Conservation (phyloP, 37 sponge, comb jelly and placozoan genomes). For the Aplysina aerophoba region DNA sequence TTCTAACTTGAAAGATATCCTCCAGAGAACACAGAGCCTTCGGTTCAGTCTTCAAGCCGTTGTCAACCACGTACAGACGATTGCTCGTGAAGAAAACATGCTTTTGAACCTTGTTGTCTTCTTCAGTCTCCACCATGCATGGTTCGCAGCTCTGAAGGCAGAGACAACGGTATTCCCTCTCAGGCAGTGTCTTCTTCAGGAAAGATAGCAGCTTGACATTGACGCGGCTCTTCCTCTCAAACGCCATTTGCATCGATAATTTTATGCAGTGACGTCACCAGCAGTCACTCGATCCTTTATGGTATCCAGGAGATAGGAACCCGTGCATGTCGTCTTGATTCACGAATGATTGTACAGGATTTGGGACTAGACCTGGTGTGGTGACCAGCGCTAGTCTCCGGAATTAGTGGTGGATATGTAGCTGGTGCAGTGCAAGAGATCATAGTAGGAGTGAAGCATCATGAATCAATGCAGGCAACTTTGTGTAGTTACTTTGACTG, state of each 20-base stretch:
- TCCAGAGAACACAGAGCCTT: conserved; percentile 38
- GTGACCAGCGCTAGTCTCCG: no score
- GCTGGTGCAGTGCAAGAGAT: no score
- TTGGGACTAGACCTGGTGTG: no score
- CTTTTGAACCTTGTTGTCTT: conserved; percentile 51
- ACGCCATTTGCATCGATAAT: neutral
- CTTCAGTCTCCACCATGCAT: conserved; percentile 46
- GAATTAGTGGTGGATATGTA: no score
- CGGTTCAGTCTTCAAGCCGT: conserved; percentile 51
- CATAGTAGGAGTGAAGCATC: no score
- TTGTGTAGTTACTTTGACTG: no score
- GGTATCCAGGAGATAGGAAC: no score
- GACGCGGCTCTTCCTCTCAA: conserved; percentile 21
- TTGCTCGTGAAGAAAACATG: conserved; percentile 52
- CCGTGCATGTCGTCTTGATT: no score
- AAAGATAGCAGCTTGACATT: conserved; percentile 56
- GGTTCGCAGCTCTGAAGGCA: conserved; percentile 39
- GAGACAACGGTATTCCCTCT: conserved; percentile 48
- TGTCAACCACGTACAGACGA: conserved; percentile 48
- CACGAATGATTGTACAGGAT: no score
- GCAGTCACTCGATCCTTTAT: no score
- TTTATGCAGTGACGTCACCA: neutral
- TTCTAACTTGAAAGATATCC: conserved; percentile 35
- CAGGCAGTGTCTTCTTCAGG: conserved; percentile 39
- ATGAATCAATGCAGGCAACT: no score